phyloP scores from a whole-genome alignment of 2,797 vertebrate species.

The Micropoecilia bifurca region DNA sequence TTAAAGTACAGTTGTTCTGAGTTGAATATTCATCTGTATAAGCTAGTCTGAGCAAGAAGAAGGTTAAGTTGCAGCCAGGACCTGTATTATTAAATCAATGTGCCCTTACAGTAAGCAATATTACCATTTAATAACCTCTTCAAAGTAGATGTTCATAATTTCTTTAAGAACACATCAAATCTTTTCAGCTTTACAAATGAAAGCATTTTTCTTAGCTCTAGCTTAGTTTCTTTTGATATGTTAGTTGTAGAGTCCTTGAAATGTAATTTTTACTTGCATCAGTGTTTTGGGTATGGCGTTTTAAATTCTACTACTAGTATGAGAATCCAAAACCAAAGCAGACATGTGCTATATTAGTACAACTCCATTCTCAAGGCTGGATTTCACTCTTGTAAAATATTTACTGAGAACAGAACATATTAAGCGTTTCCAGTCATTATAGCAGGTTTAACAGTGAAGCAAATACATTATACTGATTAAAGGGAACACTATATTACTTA shows the following conservation, averaged over 20 bases:
- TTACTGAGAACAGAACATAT: neutral
- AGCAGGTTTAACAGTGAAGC: neutral
- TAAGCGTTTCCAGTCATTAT: neutral
- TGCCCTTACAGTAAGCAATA: neutral
- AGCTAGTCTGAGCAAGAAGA: neutral
- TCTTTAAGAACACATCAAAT: neutral
- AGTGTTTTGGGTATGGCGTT: neutral
- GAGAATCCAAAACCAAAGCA: neutral
- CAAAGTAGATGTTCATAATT: neutral
- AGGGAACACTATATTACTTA: neutral
- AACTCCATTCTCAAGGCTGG: neutral
- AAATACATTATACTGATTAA: neutral
- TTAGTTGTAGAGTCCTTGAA: neutral
- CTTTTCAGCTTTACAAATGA: neutral
- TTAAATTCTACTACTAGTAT: neutral
- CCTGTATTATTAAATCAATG: conserved; percentile 5
- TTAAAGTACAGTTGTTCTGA: neutral
- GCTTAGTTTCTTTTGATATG: neutral
- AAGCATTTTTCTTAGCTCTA: neutral
- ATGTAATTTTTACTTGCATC: neutral
- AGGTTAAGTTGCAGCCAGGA: neutral
- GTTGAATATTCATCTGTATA: neutral
- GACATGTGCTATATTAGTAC: neutral
- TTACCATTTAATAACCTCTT: neutral
- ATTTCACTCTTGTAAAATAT: neutral